Conservation (phyloP, 2,113 vertebrate species). For the Canis aureus region DNA sequence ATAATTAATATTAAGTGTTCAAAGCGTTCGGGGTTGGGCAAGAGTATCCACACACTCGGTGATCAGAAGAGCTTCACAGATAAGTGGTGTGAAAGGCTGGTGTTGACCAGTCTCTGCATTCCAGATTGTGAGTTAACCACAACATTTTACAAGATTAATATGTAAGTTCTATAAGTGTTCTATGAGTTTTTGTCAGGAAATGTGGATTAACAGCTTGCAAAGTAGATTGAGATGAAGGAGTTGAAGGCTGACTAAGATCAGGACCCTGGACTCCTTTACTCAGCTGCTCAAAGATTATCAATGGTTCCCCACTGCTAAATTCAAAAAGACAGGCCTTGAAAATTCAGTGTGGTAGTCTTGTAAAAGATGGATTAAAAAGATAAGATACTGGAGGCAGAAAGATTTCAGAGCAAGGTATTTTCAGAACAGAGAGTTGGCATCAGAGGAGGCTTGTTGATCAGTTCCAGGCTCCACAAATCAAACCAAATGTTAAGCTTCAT, state of each 20-base stretch:
- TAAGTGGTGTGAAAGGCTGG: rapidly evolving
- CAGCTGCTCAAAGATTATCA: not conserved
- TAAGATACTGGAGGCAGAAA: not conserved
- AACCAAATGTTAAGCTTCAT: constrained; percentile 44
- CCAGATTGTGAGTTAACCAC: not conserved
- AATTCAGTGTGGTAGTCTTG: not conserved
- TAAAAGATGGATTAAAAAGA: not conserved
- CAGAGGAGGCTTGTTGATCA: constrained; percentile 21
- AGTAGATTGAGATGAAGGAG: not conserved
- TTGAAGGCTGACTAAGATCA: not conserved
- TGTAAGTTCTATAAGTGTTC: not conserved
- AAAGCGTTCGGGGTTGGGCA: not conserved
- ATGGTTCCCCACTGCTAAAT: not conserved
- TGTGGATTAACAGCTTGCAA: not conserved
- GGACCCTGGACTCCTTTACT: not conserved
- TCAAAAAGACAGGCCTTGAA: not conserved
- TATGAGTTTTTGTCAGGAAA: not conserved
- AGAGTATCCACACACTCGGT: not conserved
- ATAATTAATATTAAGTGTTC: not conserved
- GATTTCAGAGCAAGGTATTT: not conserved
- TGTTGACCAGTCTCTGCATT: not conserved
- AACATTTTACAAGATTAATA: not conserved
- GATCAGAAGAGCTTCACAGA: not conserved
- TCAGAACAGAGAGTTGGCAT: constrained; percentile 34
- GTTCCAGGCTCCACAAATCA: constrained; percentile 7